Base-by-base conservation (phyloP, 2,888 invertebrate species). In the Choristoneura rosaceana region DNA sequence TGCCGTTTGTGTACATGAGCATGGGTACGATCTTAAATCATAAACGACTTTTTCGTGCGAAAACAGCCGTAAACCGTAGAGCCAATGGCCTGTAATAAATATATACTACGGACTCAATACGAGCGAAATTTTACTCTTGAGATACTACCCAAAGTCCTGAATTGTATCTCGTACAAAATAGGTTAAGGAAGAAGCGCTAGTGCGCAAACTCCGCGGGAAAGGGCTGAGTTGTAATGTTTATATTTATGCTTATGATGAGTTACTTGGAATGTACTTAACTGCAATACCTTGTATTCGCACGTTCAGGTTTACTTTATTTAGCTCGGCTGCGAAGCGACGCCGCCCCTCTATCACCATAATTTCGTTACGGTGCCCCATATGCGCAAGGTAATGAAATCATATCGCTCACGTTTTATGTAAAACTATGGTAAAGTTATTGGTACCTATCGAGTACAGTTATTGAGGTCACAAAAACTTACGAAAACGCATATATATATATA, bases 171-270 rank as follows among this genome's bases (percentile, higher is more conserved):
- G 75, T 77, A 77, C 80, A 77, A 86, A 86, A 85, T 85, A 84
- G 86, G 85, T 85, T 87, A 84, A 80, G 81, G 79, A 80, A 80
- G 75, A 77, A 77, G 73, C 78, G 74, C 69, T 74, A 84, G 78
- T 87, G 86, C 86, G 87, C 87, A 88, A 83, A 85, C 88, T 87
- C 86, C 74, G 77, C 66, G 70, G 73, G 78, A 81, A 84, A 84
- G 79, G 81, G 81, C 80, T 80, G 79, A 78, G 73, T 76, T 79
- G 79, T 79, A 78, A 77, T 80, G 76, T 76, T 77, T 81, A 80
- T 80, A 78, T 80, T 76, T 79, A 78, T 79, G 77, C 76, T 77
- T 81, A 78, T 77, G 77, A 78, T 74, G 61, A 79, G 76, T 77
- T 80, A 78, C 77, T 76, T 67, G 55, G 71, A 78, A 78, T 76